Base-by-base conservation (phyloP, 2,113 vertebrate genomes). In the Nyctibius bracteatus region DNA sequence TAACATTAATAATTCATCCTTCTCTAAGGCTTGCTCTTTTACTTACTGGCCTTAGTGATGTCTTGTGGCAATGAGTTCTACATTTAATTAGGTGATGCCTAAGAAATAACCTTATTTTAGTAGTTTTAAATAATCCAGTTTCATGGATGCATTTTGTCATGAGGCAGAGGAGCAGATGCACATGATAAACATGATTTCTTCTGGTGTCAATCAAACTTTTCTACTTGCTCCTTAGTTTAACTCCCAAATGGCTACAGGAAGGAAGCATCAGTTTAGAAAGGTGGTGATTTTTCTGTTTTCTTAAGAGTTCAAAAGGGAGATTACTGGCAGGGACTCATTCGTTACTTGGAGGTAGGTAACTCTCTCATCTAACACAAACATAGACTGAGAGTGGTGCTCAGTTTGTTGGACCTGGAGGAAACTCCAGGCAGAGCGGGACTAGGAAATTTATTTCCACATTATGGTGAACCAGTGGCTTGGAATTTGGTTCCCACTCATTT, bases 1-100 rank as follows among this genome's bases (percentile, higher is more conserved):
- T 92, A 93, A 83, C 92, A 95, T 94, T 91, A 95, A 94, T 95
- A 96, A 96, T 94, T 94, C 80, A 95, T 89, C 81, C 67, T 92
- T 77, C 86, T 89, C 91, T 71, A 47, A 92, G 83, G 89, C 90
- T 82, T 95, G 70, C 52, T 82, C 33, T 90, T 94, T 94, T 22
- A 70, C 88, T 92, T 24, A 66, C 85, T 68, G 81, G 78, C 83
- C 93, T 75, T 18, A 59, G 37, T 35, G 59, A 86, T 92, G 51
- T 74, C 95, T 88, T n/a, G 61, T 88, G 68, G 89, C 86, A 81
- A 89, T 8, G 30, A 89, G 35, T 67, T 86, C 77, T 83, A 86
- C 86, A 74, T 86, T 94, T 97, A 93, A 96, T 92, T 90, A 94
- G 67, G 51, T 83, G 63, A 41, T 88, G 83, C 80, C 86, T 86